Conservation (phyloP, 37 sponge, comb jelly and placozoan genomes). For the Chondrilla cf. caribensis region DNA sequence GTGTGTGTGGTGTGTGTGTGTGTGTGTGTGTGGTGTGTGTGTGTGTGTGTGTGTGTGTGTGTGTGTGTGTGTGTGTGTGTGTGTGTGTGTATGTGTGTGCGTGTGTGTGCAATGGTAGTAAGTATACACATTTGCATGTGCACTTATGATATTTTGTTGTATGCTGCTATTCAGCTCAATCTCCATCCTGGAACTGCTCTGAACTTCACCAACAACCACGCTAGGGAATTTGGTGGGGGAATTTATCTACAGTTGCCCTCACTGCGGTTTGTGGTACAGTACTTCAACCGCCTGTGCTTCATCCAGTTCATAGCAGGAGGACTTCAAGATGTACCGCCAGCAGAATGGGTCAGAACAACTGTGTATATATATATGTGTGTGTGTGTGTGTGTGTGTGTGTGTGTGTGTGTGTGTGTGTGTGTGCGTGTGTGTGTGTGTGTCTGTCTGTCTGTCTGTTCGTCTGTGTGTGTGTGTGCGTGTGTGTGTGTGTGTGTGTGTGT, state of each 20-base stretch:
- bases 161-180: too few species aligned
- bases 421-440: slow-evolving; percentile 11
- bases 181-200: slow-evolving; percentile 34
- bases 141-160: too few species aligned
- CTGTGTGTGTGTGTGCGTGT: slow-evolving; percentile 18
- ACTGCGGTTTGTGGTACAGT: slow-evolving; percentile 65
- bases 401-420: slow-evolving; percentile 24
- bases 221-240: slow-evolving; percentile 66
- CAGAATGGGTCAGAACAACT: slow-evolving; percentile 43
- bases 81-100: slow-evolving; percentile 26
- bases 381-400: not conserved
- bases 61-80: slow-evolving; percentile 32
- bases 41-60: slow-evolving; percentile 41
- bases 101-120: not conserved
- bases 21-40: slow-evolving; percentile 18
- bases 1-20: slow-evolving; percentile 13
- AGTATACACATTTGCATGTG: not conserved
- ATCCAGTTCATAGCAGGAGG: slow-evolving; percentile 45
- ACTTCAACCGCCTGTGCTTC: slow-evolving; percentile 78
- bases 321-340: slow-evolving; percentile 49
- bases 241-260: slow-evolving; percentile 78
- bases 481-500: slow-evolving; percentile 22
- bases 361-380: slow-evolving; percentile 4
- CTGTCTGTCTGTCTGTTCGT: not conserved
- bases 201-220: slow-evolving; percentile 46